Evolutionary conservation across 2,113 vertebrate species (phyloP).

Genomic region (Phaethornis superciliosus): DNA sequence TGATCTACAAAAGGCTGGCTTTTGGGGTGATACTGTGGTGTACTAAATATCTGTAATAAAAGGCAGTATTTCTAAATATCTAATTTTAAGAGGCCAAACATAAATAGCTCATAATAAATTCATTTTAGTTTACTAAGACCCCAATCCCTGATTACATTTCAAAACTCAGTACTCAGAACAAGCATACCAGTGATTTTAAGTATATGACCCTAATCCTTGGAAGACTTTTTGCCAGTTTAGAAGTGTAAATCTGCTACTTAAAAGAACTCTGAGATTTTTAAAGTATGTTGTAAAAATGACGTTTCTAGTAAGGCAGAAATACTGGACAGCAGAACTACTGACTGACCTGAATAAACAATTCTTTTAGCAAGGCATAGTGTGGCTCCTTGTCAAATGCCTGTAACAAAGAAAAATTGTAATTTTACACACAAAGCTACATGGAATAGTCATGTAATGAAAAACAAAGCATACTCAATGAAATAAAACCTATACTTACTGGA

Average conservation of each 20-base stretch:
- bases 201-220: not conserved
- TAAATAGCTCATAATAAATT: not conserved
- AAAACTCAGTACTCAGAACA: not conserved
- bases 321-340: not conserved
- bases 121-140: not conserved
- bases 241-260: not conserved
- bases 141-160: not conserved
- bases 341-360: conserved; percentile 95
- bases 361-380: conserved; percentile 91
- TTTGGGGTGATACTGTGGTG: conserved; percentile 92
- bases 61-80: not conserved
- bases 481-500: conserved; percentile 80
- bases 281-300: not conserved
- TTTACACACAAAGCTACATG: not conserved
- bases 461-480: not conserved
- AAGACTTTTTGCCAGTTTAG: not conserved
- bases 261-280: not conserved
- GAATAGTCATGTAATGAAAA: not conserved
- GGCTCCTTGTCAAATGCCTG: conserved; percentile 89
- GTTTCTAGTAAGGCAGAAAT: not conserved
- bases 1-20: conserved; percentile 98
- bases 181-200: not conserved
- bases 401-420: conserved; percentile 1
- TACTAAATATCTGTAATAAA: conserved; percentile 87
- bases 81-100: not conserved